These are phyloP conservation scores for Asarcornis scutulata DNA, from an alignment of 2,113 vertebrate genomes.

Conservation along the genomic window DNA sequence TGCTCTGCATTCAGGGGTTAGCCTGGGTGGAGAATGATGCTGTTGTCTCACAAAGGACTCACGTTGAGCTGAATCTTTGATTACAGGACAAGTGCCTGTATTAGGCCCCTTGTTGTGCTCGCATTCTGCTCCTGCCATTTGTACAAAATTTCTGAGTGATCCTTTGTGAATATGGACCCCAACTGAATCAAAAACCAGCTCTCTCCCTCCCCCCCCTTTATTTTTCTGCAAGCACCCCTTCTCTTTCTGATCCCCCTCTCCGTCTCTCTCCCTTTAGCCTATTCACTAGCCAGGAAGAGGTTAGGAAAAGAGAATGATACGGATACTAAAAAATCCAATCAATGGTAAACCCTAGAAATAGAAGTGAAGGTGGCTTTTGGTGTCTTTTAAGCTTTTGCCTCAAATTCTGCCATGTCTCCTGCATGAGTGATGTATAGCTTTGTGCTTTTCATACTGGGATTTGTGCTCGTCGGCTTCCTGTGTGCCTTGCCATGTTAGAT, in stretches of 20 bases:
- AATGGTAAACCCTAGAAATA: slow-evolving; percentile 25
- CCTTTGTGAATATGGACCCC: slow-evolving; percentile 66
- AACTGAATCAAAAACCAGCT: slow-evolving; percentile 64
- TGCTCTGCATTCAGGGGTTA: slow-evolving; percentile 53
- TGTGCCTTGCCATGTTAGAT: slow-evolving; percentile 34
- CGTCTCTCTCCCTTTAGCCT: neutral
- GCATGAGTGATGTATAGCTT: slow-evolving; percentile 41
- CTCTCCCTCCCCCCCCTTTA: neutral
- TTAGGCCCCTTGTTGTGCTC: slow-evolving; percentile 62
- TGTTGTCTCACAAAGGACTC: slow-evolving; percentile 71
- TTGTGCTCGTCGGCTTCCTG: slow-evolving; percentile 55
- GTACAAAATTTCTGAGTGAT: slow-evolving; percentile 61
- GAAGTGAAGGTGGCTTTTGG: neutral
- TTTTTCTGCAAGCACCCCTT: neutral
- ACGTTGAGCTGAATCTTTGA: slow-evolving; percentile 70
- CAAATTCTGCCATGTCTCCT: slow-evolving; percentile 49
- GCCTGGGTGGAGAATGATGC: slow-evolving; percentile 35
- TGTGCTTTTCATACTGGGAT: slow-evolving; percentile 70
- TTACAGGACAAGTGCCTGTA: slow-evolving; percentile 66
- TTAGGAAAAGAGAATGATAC: slow-evolving; percentile 29
- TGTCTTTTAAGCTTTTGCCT: neutral
- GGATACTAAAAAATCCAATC: neutral
- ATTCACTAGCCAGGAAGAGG: neutral
- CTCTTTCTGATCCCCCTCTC: neutral
- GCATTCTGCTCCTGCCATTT: slow-evolving; percentile 59